Evolutionary conservation across 2,113 vertebrate genomes (phyloP).

Genomic region (Amazona vittata): DNA sequence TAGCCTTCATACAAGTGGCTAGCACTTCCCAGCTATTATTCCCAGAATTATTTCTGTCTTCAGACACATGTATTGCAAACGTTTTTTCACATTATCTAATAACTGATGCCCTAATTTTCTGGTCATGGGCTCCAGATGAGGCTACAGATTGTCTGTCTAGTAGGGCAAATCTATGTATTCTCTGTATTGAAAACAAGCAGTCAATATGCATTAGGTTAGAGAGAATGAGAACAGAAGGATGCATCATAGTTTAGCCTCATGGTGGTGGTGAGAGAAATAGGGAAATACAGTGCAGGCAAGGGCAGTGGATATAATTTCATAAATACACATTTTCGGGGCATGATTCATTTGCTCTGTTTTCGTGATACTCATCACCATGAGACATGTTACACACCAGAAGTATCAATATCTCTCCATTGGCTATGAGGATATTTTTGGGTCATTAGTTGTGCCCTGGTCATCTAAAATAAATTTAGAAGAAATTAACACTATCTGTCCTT

Average conservation of each 20-base stretch:
- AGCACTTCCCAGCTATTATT: neutral
- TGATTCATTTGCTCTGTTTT: neutral
- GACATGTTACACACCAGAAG: neutral
- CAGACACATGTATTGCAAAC: neutral
- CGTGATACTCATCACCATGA: neutral
- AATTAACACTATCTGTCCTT: rapidly evolving
- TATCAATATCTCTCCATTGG: neutral
- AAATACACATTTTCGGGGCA: neutral
- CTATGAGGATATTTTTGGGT: neutral
- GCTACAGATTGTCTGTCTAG: neutral
- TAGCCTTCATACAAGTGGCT: neutral
- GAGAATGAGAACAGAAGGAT: neutral
- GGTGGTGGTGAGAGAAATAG: neutral
- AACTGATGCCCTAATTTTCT: neutral
- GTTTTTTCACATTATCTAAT: neutral
- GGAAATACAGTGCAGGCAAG: neutral
- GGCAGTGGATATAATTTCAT: neutral
- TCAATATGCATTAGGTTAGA: neutral
- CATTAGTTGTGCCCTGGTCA: neutral
- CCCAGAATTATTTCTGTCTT: neutral
- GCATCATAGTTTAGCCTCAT: neutral
- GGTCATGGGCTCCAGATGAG: neutral
- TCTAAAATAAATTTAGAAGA: neutral
- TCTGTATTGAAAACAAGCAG: neutral
- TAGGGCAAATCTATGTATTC: neutral